Percentiles rank a stretch among this genome's conserved stretches.
These are phyloP conservation scores for Parauchenoglanis ngamensis DNA, from an alignment of 2,797 vertebrate genomes.

Conservation along the genomic window DNA sequence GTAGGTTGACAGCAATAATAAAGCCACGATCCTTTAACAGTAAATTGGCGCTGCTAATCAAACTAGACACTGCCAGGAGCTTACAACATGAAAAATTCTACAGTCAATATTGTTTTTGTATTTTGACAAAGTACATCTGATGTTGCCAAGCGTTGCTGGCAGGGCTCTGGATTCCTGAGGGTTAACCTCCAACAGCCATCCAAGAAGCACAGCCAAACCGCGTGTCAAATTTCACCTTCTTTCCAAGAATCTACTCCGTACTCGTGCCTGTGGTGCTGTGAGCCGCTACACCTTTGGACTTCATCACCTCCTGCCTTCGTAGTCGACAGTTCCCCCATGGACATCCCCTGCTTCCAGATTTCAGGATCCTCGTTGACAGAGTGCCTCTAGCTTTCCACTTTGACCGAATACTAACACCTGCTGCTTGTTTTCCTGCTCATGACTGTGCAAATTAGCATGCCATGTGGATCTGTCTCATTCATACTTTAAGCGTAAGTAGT, in stretches of 20 bases:
- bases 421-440: conserved; percentile 1
- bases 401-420: neutral
- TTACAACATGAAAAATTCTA: neutral
- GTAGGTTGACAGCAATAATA: neutral
- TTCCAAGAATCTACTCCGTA: neutral
- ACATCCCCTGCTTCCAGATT: neutral
- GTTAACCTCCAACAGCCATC: conserved; percentile 7
- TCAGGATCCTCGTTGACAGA: neutral
- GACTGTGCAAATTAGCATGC: neutral
- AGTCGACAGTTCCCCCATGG: neutral
- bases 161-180: conserved; percentile 3
- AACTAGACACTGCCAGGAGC: neutral
- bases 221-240: neutral
- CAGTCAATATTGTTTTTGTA: conserved; percentile 9
- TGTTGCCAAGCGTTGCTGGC: conserved; percentile 25
- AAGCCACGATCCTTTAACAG: too few relatives aligned
- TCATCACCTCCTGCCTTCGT: neutral
- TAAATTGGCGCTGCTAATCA: conserved; percentile 14
- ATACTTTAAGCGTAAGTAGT: neutral
- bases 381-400: neutral
- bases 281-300: neutral
- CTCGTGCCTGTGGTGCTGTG: neutral
- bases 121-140: conserved; percentile 26
- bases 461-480: neutral
- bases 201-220: neutral